Conservation (phyloP, 2,888 invertebrate species). For the Enchytraeus crypticus region DNA sequence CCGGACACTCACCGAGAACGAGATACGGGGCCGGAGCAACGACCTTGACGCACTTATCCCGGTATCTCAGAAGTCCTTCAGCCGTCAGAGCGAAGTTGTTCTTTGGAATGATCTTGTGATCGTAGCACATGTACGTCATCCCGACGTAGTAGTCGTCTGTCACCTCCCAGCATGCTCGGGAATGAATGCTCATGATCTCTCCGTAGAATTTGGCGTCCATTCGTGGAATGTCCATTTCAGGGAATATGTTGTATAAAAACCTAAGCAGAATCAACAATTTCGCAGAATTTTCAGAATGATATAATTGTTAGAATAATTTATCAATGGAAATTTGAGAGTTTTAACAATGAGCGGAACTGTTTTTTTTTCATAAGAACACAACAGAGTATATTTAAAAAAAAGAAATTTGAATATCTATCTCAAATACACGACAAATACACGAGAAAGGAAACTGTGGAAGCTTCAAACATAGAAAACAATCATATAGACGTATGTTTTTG, state of each 20-base stretch:
- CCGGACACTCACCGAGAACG: constrained; percentile 22
- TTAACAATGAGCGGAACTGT: too few relatives aligned
- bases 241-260: constrained; percentile 45
- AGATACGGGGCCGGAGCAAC: constrained; percentile 17
- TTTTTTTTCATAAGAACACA: too few relatives aligned
- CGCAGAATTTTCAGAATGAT: too few relatives aligned
- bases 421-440: too few relatives aligned
- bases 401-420: too few relatives aligned
- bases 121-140: constrained; percentile 29
- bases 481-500: too few relatives aligned
- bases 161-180: constrained; percentile 29
- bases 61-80: constrained; percentile 20
- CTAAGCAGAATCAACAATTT: too few relatives aligned
- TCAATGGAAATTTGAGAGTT: too few relatives aligned
- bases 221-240: constrained; percentile 52
- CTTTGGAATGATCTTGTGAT: constrained; percentile 30
- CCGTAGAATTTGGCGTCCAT: constrained; percentile 24
- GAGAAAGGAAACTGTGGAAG: too few relatives aligned
- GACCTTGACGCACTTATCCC: constrained; percentile 23
- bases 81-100: constrained; percentile 24
- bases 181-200: constrained; percentile 27
- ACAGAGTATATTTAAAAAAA: too few relatives aligned
- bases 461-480: too few relatives aligned
- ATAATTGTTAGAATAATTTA: too few relatives aligned
- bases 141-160: constrained; percentile 24